Percentiles rank a stretch among this genome's conserved stretches.
phyloP scores from a whole-genome alignment of 2,888 invertebrate genomes.

The Mantis religiosa region DNA sequence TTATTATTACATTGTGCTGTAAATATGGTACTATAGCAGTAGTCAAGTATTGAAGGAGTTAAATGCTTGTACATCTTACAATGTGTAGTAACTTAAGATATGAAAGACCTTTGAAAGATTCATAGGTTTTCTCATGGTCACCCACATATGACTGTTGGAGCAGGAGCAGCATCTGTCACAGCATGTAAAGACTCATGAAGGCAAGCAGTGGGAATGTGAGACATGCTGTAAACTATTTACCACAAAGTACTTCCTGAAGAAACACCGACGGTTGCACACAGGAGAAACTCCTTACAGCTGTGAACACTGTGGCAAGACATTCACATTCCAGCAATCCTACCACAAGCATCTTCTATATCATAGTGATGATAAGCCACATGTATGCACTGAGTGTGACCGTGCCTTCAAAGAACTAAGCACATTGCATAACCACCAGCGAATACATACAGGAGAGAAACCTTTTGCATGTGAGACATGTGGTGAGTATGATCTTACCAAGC shows the following conservation, averaged over 20 bases:
- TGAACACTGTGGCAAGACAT: slow-evolving; percentile 74
- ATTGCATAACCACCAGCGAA: slow-evolving; percentile 79
- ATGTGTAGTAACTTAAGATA: too few relatives aligned
- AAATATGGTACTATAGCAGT: too few relatives aligned
- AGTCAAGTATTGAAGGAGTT: too few relatives aligned
- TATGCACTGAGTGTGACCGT: slow-evolving; percentile 71
- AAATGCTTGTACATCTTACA: too few relatives aligned
- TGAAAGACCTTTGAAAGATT: too few relatives aligned
- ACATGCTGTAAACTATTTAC: slow-evolving; percentile 80
- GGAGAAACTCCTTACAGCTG: slow-evolving; percentile 87
- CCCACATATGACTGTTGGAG: not conserved
- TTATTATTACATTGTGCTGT: too few relatives aligned
- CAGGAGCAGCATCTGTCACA: slow-evolving; percentile 49
- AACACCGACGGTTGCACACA: slow-evolving; percentile 81
- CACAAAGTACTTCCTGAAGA: slow-evolving; percentile 84
- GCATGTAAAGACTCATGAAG: slow-evolving; percentile 53
- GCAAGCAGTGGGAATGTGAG: slow-evolving; percentile 83
- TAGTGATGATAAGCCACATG: slow-evolving; percentile 77
- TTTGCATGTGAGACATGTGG: slow-evolving; percentile 85
- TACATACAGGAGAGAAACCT: slow-evolving; percentile 79
- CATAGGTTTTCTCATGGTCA: too few relatives aligned
- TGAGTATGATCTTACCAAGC: slow-evolving; percentile 38
- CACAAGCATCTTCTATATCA: slow-evolving; percentile 85
- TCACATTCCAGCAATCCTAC: slow-evolving; percentile 86
- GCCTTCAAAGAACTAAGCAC: slow-evolving; percentile 84